Conservation (phyloP, 92 coral and sea anemone species). For the Ricordea florida region DNA sequence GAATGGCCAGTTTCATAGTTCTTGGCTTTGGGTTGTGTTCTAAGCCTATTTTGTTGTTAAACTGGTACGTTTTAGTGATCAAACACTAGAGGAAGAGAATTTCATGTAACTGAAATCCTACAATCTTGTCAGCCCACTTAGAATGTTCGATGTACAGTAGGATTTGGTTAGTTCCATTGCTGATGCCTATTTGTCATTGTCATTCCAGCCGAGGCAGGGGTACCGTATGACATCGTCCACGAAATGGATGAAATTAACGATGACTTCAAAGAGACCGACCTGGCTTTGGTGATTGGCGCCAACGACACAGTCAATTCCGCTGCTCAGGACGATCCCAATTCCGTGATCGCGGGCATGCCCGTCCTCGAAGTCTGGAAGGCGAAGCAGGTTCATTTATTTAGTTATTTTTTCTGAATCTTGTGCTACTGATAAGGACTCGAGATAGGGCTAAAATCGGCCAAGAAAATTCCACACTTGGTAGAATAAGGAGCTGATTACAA, state of each 20-base stretch:
- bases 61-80: no score
- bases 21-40: no score
- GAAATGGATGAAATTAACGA: conserved; percentile 99
- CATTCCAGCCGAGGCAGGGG: conserved; percentile 93
- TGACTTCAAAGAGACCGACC: conserved; percentile 92
- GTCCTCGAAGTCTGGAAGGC: conserved; percentile 99
- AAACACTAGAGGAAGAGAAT: no score
- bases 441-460: not conserved
- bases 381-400: conserved; percentile 65
- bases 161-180: not conserved
- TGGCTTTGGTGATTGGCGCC: conserved; percentile 93
- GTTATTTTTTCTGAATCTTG: not conserved
- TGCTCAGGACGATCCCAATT: conserved; percentile 98
- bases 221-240: conserved; percentile 92
- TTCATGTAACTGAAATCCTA: no score
- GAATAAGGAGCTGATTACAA: no score
- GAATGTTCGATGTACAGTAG: not conserved
- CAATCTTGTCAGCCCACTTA: no score
- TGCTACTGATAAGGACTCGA: not conserved
- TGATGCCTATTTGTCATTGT: not conserved
- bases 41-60: no score
- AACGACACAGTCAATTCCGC: conserved; percentile 99
- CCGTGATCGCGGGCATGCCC: conserved; percentile 99
- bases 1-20: no score
- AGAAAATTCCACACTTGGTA: not conserved